Base-by-base conservation (phyloP, 2,797 vertebrate genomes). In the Loris lydekkerianus region DNA sequence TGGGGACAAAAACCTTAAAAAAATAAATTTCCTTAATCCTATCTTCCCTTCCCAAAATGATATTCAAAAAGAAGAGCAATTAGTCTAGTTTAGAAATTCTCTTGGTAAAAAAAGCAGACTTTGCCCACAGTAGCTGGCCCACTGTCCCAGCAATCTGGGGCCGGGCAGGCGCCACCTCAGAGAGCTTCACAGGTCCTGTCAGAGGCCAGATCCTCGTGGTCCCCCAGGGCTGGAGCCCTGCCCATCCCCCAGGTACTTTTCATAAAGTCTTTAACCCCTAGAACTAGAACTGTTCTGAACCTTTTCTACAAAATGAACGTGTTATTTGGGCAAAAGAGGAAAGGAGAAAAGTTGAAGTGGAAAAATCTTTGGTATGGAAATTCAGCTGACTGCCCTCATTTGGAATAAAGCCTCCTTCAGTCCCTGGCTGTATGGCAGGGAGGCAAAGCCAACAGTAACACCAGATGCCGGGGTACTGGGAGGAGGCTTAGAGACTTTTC, bases 381-480 rank as follows among this genome's bases (percentile, higher is more conserved):
- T 31, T 2, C 49, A 76, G 89, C 96, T 95, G 63, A 92, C 97
- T 63, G 97, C 93, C n/a, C 0, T 82, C 97, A 46, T 61, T 84
- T 85, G 96, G 91, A 86, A 97, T 96, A 98, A 98, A 97, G 97
- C 86, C 69, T 58, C 96, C 94, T 98, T 98, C 87, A 97, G 97
- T n/a, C 46, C 31, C 91, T 81, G 70, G 53, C 96, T 5, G 5
- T 29, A 61, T 2, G 1, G 86, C 82, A 63, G 75, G 86, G 1
- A 2, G 2, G 2, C 4, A 18, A 58, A 3, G 98, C 98, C 98
- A 98, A 98, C 73, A 92, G 97, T 43, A 98, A 97, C 97, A 97
- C 72, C 8, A 84, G 94, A 92, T 34, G 67, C 95, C 0, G 1
- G 60, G 83, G 4, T 0, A 29, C 96, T 78, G 46, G 86, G 92